Conservation (phyloP, 1,140 invertebrate species). For the Cryptotermes secundus region DNA sequence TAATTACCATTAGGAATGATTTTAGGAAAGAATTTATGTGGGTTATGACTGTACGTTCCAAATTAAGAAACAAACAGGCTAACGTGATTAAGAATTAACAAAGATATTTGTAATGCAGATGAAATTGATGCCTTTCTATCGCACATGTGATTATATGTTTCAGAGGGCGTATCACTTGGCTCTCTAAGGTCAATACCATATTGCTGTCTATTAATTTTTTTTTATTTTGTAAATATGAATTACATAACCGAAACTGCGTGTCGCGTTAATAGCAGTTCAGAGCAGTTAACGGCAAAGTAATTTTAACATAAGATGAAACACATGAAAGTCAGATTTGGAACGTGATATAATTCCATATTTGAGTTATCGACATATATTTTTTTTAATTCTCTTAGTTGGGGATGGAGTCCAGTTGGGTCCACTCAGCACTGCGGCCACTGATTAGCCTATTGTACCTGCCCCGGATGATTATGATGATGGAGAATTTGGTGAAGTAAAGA, state of each 20-base stretch:
- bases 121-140: background rate
- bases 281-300: background rate
- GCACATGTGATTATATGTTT: background rate
- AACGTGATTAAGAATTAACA: slow-evolving; percentile 10
- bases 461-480: no score
- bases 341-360: no score
- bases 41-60: background rate
- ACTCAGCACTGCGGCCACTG: no score
- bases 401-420: no score
- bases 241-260: background rate
- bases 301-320: no score
- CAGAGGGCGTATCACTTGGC: background rate
- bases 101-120: background rate
- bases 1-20: no score
- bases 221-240: background rate
- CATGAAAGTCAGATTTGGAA: no score
- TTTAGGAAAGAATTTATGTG: no score
- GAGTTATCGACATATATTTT: no score
- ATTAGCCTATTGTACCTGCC: no score
- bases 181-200: background rate
- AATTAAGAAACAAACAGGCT: background rate
- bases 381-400: no score
- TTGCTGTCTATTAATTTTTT: background rate
- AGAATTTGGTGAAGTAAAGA: no score
- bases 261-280: background rate